Conservation (phyloP, 1,140 invertebrate species). For the Drosophila simulans region DNA sequence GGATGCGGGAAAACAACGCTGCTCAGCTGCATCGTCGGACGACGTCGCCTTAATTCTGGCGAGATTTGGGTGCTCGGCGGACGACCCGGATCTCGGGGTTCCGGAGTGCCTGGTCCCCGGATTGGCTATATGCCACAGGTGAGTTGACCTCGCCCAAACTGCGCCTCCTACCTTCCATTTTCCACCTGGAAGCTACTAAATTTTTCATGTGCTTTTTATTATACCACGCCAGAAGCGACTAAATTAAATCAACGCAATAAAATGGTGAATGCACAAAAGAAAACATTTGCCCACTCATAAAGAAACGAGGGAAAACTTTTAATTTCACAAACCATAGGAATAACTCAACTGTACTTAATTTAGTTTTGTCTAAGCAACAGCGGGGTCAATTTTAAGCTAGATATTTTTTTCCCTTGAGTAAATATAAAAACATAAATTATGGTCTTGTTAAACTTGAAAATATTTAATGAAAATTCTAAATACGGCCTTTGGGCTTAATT, state of each 20-base stretch:
- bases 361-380: neutral
- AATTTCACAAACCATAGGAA: conserved; percentile 60
- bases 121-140: conserved; percentile 89
- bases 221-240: conserved; percentile 49
- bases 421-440: neutral
- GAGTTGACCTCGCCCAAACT: conserved; percentile 41
- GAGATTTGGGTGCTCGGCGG: conserved; percentile 95
- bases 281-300: conserved; percentile 23
- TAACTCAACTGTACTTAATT: conserved; percentile 10
- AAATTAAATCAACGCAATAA: conserved; percentile 82
- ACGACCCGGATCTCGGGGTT: conserved; percentile 91
- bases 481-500: too few relatives aligned
- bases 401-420: neutral
- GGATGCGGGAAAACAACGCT: conserved; percentile 95
- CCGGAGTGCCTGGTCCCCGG: conserved; percentile 92
- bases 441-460: too few relatives aligned
- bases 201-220: conserved; percentile 77
- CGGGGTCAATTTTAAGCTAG: neutral
- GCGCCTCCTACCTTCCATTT: neutral
- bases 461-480: too few relatives aligned
- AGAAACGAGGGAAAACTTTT: conserved; percentile 45
- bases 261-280: conserved; percentile 55
- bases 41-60: conserved; percentile 91
- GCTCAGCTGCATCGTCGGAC: conserved; percentile 94
- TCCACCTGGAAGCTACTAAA: conserved; percentile 33